Conservation (phyloP, 2,888 invertebrate species). For the Tryphoninae sp. region DNA sequence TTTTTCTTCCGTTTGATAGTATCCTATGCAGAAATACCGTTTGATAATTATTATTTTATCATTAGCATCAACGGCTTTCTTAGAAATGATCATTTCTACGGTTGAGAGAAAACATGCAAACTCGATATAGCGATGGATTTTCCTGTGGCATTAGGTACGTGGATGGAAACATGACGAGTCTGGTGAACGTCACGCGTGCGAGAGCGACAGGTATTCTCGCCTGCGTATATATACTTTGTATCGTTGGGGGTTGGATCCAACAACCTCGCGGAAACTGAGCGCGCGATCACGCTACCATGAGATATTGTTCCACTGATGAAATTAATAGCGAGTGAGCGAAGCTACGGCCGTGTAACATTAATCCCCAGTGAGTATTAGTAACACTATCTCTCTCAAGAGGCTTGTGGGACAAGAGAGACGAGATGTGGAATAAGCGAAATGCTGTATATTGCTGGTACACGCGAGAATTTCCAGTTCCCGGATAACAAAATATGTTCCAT, state of each 20-base stretch:
- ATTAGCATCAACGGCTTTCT: too few species aligned
- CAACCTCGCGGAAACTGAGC: constrained; percentile 48
- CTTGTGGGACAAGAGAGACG: constrained; percentile 56
- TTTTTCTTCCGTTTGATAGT: too few species aligned
- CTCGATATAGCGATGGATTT: constrained; percentile 14
- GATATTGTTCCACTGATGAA: constrained; percentile 78
- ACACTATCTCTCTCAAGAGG: constrained; percentile 67
- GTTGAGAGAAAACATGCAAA: constrained; percentile 2
- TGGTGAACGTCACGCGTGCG: constrained; percentile 30
- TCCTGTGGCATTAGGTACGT: constrained; percentile 6
- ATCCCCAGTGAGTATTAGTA: constrained; percentile 75
- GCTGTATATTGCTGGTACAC: background rate
- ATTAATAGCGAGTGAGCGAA: constrained; percentile 76
- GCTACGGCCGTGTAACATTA: constrained; percentile 75
- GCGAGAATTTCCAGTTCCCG: constrained; percentile 61
- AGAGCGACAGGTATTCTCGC: constrained; percentile 49
- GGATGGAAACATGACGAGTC: constrained; percentile 24
- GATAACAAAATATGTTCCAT: constrained; percentile 72
- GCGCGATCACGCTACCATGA: constrained; percentile 68
- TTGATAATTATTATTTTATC: too few species aligned
- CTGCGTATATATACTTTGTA: constrained; percentile 27
- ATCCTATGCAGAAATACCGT: too few species aligned
- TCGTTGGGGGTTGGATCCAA: constrained; percentile 34
- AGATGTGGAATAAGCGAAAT: constrained; percentile 44
- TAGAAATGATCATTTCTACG: too few species aligned